Base-by-base conservation (phyloP, 2,888 invertebrate genomes). In the Melolontha melolontha region DNA sequence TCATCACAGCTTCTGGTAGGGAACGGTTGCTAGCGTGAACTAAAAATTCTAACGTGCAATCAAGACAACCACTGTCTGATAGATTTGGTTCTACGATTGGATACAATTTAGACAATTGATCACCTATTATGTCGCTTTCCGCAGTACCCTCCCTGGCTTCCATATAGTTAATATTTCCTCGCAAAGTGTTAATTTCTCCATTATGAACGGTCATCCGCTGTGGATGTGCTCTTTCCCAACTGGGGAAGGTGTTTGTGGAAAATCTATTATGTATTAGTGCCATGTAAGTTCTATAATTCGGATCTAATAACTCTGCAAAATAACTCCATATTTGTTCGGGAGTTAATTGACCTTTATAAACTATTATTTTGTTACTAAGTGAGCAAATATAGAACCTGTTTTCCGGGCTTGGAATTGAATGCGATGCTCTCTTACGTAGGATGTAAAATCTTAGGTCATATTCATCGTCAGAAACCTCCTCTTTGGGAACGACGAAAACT, bases 201-300 rank as follows among this genome's bases (percentile, higher is more conserved):
- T 99, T 99, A 86, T 99, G 99, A 71, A 98, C 98, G 75, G 99
- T 86, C 79, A 94, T 89, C 93, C 98, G 92, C 78, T 98, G 87
- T 11, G 99, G 99, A 86, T 99, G 98, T n/a, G 99, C 98, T 77
- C 98, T 88, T 84, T 98, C 98, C 99, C 99, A 99, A 81, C 96
- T 97, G 52, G 99, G 99, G 82, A 99, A 98, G 27, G 99, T 99
- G 85, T 99, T 99, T 73, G 99, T 99, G 11, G 98, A 98, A 87
- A 99, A 99, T 74, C 99, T 89, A 42, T 98, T 98, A 84, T 99
- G 99, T 5, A 99, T 97, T 81, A 99, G 84, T 47, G 98, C 96
- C 82, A 99, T 84, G 84, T 98, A 97, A 1, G 97, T 96, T 77
- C 95, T 93, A 85, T 94, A 99, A 74, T 89, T 87, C 1, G 93